Evolutionary conservation across 2,888 invertebrate genomes (phyloP).

Genomic region (Tachystola acroxantha): DNA sequence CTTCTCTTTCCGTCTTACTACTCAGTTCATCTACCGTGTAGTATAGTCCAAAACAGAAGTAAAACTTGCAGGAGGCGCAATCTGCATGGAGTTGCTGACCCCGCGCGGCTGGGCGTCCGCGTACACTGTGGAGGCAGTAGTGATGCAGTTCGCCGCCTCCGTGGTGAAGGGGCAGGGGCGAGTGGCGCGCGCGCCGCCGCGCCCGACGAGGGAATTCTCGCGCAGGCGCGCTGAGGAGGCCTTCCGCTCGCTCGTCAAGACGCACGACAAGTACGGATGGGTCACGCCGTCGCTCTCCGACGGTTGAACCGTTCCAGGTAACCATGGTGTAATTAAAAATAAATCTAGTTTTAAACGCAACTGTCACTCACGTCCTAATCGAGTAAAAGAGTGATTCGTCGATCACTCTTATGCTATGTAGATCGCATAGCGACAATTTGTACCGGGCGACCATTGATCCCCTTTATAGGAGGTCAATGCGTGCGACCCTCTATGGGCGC

Average conservation of each 20-base stretch:
- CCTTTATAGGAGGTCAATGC: too few species aligned
- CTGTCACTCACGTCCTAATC: not conserved
- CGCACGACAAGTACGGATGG: conserved; percentile 95
- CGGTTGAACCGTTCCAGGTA: conserved; percentile 78
- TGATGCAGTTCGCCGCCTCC: conserved; percentile 93
- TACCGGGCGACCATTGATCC: too few species aligned
- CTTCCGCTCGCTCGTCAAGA: conserved; percentile 91
- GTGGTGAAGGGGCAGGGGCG: conserved; percentile 93
- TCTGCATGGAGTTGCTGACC: conserved; percentile 92
- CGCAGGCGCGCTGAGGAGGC: conserved; percentile 91
- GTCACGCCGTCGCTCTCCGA: conserved; percentile 92
- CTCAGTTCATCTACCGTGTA: too few species aligned
- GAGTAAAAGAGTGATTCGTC: too few species aligned
- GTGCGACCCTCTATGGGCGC: too few species aligned
- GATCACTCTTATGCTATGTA: too few species aligned
- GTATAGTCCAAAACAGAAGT: too few species aligned
- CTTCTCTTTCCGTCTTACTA: too few species aligned
- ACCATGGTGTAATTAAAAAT: conserved; percentile 4
- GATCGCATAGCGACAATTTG: too few species aligned
- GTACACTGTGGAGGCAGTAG: conserved; percentile 91
- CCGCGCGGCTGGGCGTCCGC: conserved; percentile 93
- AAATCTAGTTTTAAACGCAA: too few species aligned
- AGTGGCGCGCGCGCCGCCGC: conserved; percentile 87
- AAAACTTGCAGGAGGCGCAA: conserved; percentile 82
- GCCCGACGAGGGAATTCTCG: conserved; percentile 88